Evolutionary conservation across 2,797 vertebrate genomes (phyloP), one percentile per base, ranked within the genome.

Genomic region (Cheracebus regulus): DNA sequence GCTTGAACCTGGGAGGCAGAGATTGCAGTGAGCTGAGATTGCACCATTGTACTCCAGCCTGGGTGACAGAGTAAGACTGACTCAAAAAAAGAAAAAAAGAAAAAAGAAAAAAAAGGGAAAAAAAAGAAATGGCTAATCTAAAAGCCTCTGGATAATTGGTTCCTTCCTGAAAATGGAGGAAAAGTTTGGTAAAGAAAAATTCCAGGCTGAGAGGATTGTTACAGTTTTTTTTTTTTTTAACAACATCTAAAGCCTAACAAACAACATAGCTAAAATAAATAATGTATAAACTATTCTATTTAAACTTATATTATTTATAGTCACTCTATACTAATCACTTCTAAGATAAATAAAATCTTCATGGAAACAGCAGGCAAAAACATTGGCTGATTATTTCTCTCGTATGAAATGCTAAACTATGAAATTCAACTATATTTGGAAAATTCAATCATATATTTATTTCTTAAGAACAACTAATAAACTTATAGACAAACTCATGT

Each of bases 241-340:
- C 7, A 24, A 5, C 17, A 44, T 58, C 36, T 80, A 84, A 92
- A 97, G 46, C 81, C 81, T 94, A 96, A 90, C 93, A 95, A 97
- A 93, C 57, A 28, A 48, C 73, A 75, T 44, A 90, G 90, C 83
- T 58, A 96, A 89, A 50, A 95, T 55, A 72, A 24, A 96, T 95
- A 95, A 90, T 87, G 50, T 92, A 64, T 86, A 64, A 94, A 90
- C 55, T 92, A n/a, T 88, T 90, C 89, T 93, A 82, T 88, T 95
- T 96, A 96, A 96, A 89, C 36, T 39, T 76, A 64, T 2, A 20
- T 39, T 92, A 94, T 96, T 95, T 95, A 67, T 95, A 95, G 72
- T 92, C 39, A 92, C 19, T 92, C 39, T 61, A 1, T 61, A 92
- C 72, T 88, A 97, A 92, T 95, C 67, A 72, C 86, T 90, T 93